A percentile compares a stretch with the other conserved stretches of the same genome.
phyloP scores from a whole-genome alignment of 2,797 vertebrate genomes.

The Meriones psammophilus region DNA sequence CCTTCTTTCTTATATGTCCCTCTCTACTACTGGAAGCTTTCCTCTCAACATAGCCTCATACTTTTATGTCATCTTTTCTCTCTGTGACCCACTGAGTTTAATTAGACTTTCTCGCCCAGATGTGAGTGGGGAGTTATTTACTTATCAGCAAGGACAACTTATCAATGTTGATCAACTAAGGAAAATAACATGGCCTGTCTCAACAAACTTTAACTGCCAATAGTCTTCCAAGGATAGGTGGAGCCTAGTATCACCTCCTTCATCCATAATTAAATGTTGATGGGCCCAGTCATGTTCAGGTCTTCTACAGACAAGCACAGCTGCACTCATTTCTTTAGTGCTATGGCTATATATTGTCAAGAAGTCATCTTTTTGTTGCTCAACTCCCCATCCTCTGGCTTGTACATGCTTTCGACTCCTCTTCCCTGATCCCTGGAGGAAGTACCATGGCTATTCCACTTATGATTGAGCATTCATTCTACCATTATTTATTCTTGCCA shows the following conservation, averaged over 20 bases:
- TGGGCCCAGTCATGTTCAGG: too few relatives aligned
- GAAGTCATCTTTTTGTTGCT: neutral
- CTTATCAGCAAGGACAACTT: neutral
- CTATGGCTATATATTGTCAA: neutral
- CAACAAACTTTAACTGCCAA: neutral
- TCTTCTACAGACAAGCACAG: neutral
- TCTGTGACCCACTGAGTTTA: neutral
- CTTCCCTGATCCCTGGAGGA: neutral
- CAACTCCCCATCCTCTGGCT: neutral
- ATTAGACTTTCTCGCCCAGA: neutral
- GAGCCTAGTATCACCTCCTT: neutral
- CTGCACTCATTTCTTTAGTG: neutral
- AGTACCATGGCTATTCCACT: neutral
- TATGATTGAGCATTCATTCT: neutral
- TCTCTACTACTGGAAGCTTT: neutral
- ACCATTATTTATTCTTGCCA: neutral
- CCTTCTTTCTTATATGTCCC: too few relatives aligned
- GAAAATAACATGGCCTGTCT: neutral
- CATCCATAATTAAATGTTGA: neutral
- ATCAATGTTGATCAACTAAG: neutral
- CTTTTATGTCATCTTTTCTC: neutral
- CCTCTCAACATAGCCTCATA: neutral
- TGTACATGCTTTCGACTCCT: neutral
- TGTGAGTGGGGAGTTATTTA: neutral
- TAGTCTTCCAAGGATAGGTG: neutral